Percentiles rank a stretch among this genome's conserved stretches.
phyloP scores from a whole-genome alignment of 2,113 vertebrate species.

The Sebastes fasciatus region DNA sequence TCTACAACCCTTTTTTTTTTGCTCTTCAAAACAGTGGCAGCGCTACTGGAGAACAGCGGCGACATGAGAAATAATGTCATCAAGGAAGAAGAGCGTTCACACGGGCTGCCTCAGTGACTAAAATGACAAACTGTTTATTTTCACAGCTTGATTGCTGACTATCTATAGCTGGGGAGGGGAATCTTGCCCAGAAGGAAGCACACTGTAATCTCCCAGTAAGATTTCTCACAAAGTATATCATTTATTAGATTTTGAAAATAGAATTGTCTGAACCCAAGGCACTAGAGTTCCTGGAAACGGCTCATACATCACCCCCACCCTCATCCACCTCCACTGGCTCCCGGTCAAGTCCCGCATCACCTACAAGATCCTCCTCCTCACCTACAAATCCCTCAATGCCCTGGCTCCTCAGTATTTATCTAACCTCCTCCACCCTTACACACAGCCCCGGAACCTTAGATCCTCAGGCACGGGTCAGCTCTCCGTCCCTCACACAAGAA shows the following conservation, averaged over 20 bases:
- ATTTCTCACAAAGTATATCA: not conserved
- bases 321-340: too few relatives aligned
- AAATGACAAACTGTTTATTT: constrained; percentile 56
- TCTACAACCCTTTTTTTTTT: constrained; percentile 13
- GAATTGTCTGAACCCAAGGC: too few relatives aligned
- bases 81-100: constrained; percentile 11
- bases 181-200: not conserved
- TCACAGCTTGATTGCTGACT: constrained; percentile 56
- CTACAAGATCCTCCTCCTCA: too few relatives aligned
- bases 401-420: too few relatives aligned
- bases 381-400: too few relatives aligned
- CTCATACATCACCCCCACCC: too few relatives aligned
- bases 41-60: constrained; percentile 21
- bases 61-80: not conserved
- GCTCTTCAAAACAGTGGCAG: constrained; percentile 28
- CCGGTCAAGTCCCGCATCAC: too few relatives aligned
- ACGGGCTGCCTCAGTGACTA: constrained; percentile 49
- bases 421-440: too few relatives aligned
- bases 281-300: not conserved
- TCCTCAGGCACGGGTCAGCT: too few relatives aligned
- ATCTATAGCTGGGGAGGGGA: constrained; percentile 6
- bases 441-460: too few relatives aligned
- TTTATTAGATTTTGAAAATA: not conserved
- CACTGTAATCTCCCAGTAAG: not conserved
- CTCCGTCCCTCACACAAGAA: too few relatives aligned